Evolutionary conservation across 2,797 vertebrate species (phyloP).

Genomic region (Melanotaenia pygmaea): DNA sequence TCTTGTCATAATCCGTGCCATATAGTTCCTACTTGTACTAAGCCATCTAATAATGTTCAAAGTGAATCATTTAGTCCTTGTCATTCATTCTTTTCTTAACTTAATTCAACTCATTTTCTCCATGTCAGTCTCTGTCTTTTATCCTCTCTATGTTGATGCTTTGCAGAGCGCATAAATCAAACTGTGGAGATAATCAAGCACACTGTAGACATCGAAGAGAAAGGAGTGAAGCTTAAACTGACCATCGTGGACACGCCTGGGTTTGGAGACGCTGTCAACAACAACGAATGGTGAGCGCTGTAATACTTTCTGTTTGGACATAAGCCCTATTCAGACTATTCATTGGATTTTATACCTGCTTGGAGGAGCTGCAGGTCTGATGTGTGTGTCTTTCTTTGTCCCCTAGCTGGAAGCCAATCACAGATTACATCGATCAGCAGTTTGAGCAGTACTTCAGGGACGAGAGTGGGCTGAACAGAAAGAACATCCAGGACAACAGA

Average conservation of each 20-base stretch:
- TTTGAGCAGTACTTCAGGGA: conserved; percentile 99
- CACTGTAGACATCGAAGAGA: conserved; percentile 98
- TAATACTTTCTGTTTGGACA: background rate
- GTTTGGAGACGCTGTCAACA: conserved; percentile 98
- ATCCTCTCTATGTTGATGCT: conserved; percentile 1
- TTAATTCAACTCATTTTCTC: background rate
- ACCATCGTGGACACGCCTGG: conserved; percentile 98
- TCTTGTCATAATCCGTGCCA: background rate
- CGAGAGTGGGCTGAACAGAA: conserved; percentile 96
- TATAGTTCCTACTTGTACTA: background rate
- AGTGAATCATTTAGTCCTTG: background rate
- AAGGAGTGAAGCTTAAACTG: conserved; percentile 97
- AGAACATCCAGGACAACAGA: conserved; percentile 98
- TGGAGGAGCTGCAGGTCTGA: conserved; percentile 21
- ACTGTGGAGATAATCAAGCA: conserved; percentile 98
- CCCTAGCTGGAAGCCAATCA: conserved; percentile 95
- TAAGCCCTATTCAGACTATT: background rate
- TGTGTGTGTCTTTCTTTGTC: conserved; percentile 56
- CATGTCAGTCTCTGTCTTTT: background rate
- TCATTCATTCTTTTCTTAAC: background rate
- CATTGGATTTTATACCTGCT: background rate
- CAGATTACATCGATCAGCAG: conserved; percentile 98
- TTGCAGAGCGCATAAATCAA: conserved; percentile 93
- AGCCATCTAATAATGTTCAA: background rate
- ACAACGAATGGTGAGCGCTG: conserved; percentile 93